A percentile compares a stretch with the other conserved stretches of the same genome.
Conservation (phyloP, 2,888 invertebrate species). For the Pseudanteris insignis region DNA sequence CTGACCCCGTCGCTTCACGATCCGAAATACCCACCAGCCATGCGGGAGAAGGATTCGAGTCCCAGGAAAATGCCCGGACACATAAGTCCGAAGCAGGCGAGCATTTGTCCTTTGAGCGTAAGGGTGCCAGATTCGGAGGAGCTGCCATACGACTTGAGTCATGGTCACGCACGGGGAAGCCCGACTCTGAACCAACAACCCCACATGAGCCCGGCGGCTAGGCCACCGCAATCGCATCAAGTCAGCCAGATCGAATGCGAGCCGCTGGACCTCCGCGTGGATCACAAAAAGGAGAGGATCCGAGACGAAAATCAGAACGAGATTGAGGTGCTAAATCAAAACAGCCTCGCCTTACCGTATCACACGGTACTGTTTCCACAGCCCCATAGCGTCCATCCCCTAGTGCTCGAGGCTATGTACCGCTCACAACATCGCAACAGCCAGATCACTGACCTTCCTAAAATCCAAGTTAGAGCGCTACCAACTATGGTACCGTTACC, state of each 20-base stretch:
- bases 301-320: conserved; percentile 90
- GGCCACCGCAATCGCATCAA: conserved; percentile 68
- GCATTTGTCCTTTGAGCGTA: conserved; percentile 75
- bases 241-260: conserved; percentile 70
- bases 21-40: conserved; percentile 70
- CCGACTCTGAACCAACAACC: conserved; percentile 67
- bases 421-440: conserved; percentile 67
- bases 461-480: conserved; percentile 66
- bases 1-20: conserved; percentile 64
- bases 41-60: conserved; percentile 92
- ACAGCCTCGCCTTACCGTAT: conserved; percentile 56
- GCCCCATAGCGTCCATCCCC: conserved; percentile 72
- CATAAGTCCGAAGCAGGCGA: conserved; percentile 78
- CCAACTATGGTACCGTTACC: conserved; percentile 65
- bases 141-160: conserved; percentile 77
- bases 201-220: conserved; percentile 71
- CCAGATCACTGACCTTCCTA: conserved; percentile 72
- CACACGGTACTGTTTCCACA: conserved; percentile 63
- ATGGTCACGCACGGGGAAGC: conserved; percentile 64
- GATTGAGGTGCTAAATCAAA: conserved; percentile 68
- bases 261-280: conserved; percentile 87
- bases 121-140: conserved; percentile 71
- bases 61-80: conserved; percentile 85
- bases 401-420: conserved; percentile 78
- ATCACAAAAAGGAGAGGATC: conserved; percentile 79